Evolutionary conservation across 2,113 vertebrate species (phyloP), one percentile per base, ranked within the genome.

Genomic region (Columba janthina): DNA sequence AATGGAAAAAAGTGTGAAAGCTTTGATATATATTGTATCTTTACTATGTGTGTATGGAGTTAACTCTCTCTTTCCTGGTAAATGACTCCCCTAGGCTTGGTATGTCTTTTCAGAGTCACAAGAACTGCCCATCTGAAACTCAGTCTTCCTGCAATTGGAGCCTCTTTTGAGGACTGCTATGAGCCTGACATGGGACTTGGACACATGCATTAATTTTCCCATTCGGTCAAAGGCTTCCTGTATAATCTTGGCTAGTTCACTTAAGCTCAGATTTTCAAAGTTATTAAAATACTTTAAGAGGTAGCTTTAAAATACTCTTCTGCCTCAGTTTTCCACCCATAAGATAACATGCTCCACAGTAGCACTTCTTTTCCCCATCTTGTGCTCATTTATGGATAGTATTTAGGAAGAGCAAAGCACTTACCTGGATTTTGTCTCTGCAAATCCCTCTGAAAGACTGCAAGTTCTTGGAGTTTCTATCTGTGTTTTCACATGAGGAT

Each of bases 1-100:
- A 90, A 95, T 91, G 74, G 66, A 89, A 93, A 94, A 92, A 96
- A 71, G 21, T 54, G 70, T 79, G 78, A 89, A 75, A 89, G 28
- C 26, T 90, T 60, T 87, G 56, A 62, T 79, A 80, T 36, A 58
- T 78, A 44, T 44, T 50, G 34, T 88, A 40, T 90, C 69, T 86
- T 73, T 65, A 42, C 32, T 36, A 4, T 9, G 4, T 57, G 50
- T 40, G 9, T 58, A 71, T 34, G 66, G 74, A 88, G n/a, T 86
- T 95, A 94, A 84, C 54, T 83, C 56, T 70, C n/a, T 69, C 32
- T 36, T 56, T 84, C 50, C 67, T 64, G 40, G 31, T 31, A 38
- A 92, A 46, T 36, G 34, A 58, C 65, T 67, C 16, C 13, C 26
- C 46, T 67, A 8, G 25, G 67, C n/a, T 56, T 50, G 15, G 12